A percentile compares a stretch with the other conserved stretches of the same genome.
Conservation (phyloP, 2,113 vertebrate genomes). For the Heterochromis multidens region DNA sequence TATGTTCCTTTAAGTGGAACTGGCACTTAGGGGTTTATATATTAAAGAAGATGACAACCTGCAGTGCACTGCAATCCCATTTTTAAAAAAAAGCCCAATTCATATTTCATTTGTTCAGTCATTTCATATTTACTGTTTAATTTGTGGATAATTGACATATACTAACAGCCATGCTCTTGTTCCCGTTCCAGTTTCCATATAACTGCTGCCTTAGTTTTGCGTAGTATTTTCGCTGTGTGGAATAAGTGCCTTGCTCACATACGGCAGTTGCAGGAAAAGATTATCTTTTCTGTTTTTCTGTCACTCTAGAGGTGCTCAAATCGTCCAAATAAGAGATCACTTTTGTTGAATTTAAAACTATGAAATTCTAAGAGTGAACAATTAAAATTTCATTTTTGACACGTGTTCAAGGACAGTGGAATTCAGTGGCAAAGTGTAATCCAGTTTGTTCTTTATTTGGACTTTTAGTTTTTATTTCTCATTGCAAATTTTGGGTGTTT, state of each 20-base stretch:
- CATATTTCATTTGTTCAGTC: not conserved
- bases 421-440: no score
- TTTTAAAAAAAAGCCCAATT: not conserved
- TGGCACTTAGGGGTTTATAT: not conserved
- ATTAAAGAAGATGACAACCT: not conserved
- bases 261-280: not conserved
- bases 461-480: not conserved
- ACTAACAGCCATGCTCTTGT: not conserved
- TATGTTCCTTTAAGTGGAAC: slow-evolving; percentile 10
- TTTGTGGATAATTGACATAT: not conserved
- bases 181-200: not conserved
- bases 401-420: no score
- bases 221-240: not conserved
- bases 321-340: not conserved
- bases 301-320: not conserved
- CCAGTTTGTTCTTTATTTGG: not conserved
- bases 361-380: not conserved
- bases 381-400: no score
- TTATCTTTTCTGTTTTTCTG: no score
- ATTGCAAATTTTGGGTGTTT: not conserved
- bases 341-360: not conserved
- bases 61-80: not conserved
- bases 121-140: not conserved
- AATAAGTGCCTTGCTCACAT: not conserved
- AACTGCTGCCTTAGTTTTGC: not conserved